Percentiles rank a stretch among this genome's conserved stretches.
Conservation (phyloP, 1,140 invertebrate species). For the Venturia canescens region DNA sequence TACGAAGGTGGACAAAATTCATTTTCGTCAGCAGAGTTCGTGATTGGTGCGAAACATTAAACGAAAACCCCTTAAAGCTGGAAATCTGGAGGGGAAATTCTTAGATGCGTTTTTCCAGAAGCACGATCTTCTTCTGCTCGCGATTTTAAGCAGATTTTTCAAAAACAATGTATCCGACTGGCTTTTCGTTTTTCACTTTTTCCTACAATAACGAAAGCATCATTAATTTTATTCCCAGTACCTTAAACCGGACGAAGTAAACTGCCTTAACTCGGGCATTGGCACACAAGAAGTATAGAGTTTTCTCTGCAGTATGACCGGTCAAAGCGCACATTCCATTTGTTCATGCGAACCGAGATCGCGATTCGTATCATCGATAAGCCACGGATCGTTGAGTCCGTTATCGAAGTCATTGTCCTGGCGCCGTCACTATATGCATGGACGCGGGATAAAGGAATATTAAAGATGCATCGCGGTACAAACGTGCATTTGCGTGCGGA, state of each 20-base stretch:
- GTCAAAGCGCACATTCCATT: constrained; percentile 37
- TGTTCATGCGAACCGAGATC: constrained; percentile 45
- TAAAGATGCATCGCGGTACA: background rate
- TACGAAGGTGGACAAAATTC: too few relatives aligned
- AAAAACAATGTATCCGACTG: too few relatives aligned
- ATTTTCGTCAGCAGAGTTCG: too few relatives aligned
- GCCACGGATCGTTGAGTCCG: constrained; percentile 44
- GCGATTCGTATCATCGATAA: constrained; percentile 44
- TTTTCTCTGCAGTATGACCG: constrained; percentile 14
- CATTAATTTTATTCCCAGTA: too few relatives aligned
- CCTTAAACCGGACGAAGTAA: background rate
- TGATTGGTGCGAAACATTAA: too few relatives aligned
- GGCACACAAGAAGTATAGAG: background rate
- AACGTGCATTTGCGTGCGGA: background rate
- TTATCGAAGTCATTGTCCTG: constrained; percentile 47
- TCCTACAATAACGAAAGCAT: too few relatives aligned
- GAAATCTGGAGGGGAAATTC: too few relatives aligned
- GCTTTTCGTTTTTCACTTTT: too few relatives aligned
- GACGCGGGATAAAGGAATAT: constrained; percentile 32
- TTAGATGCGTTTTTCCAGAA: too few relatives aligned
- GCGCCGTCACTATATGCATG: constrained; percentile 6
- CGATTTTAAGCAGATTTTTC: too few relatives aligned
- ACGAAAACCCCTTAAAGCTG: too few relatives aligned
- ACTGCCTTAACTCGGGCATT: background rate
- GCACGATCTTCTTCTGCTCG: too few relatives aligned